Percentiles rank a stretch among this genome's conserved stretches.
These are phyloP conservation scores for Spodoptera frugiperda DNA, from an alignment of 1,140 invertebrate genomes.

Conservation along the genomic window DNA sequence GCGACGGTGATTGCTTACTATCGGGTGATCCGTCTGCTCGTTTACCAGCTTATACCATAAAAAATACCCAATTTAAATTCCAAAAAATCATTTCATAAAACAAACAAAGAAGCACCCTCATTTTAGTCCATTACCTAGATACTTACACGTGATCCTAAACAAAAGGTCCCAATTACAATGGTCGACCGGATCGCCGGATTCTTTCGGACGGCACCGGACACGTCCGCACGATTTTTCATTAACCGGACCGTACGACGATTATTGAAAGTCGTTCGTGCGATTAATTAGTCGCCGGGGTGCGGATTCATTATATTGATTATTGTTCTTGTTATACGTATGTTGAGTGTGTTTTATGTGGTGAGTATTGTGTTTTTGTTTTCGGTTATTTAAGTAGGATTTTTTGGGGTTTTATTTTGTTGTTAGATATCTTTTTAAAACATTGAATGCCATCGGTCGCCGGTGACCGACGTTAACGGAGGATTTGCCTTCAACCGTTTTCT, in stretches of 20 bases:
- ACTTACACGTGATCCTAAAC: constrained; percentile 30
- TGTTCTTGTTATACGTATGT: constrained; percentile 58
- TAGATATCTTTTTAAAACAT: too few species aligned
- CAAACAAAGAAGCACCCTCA: constrained; percentile 3
- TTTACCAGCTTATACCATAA: too few species aligned
- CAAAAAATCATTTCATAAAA: neutral
- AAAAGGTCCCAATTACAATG: constrained; percentile 60
- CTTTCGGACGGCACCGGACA: constrained; percentile 54
- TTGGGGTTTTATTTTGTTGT: too few species aligned
- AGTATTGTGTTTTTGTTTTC: constrained; percentile 57
- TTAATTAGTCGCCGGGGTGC: constrained; percentile 76
- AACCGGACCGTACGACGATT: constrained; percentile 67
- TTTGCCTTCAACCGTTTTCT: too few species aligned
- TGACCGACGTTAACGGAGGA: too few species aligned
- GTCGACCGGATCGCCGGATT: constrained; percentile 59
- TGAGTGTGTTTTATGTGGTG: neutral
- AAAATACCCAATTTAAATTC: neutral
- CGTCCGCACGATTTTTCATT: constrained; percentile 80
- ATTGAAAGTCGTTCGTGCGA: constrained; percentile 72
- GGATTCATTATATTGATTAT: constrained; percentile 73
- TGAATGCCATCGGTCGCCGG: too few species aligned
- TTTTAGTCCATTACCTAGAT: constrained; percentile 31
- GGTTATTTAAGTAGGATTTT: constrained; percentile 27
- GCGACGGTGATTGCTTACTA: too few species aligned
- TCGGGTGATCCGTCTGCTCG: too few species aligned